Base-by-base conservation (phyloP, 2,888 invertebrate species). In the Drosophila subsilvestris region DNA sequence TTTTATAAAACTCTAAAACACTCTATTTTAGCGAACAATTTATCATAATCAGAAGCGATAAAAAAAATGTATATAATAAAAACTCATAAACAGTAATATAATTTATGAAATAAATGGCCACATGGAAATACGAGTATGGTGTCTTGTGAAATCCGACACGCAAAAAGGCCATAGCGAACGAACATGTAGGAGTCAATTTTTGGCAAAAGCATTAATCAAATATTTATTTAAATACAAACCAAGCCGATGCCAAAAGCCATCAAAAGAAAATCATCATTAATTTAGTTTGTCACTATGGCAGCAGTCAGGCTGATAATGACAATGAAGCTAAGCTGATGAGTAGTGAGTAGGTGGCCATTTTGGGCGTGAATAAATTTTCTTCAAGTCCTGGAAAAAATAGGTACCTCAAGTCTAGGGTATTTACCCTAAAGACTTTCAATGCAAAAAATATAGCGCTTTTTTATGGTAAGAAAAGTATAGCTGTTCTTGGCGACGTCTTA, bases 161-260 rank as follows among this genome's bases (percentile, higher is more conserved):
- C 55, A 73, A 56, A 57, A 37, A 14, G 6, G 37, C 6, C 14
- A 14, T 6, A 14, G 14, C 37, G 37, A 32, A 60, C 37, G 20
- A 61, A 53, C 61, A 56, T 60, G 54, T 47, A 43, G 55, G 27
- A 62, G 53, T 60, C 53, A 27, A 27, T 56, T 60, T 59, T 48
- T 42, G 22, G 43, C 10, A 25, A 20, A 43, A 65, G 78, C 88
- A 85, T 88, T 86, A 88, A 85, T 85, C 86, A 84, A 88, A 86
- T 83, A 86, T 80, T 80, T 80, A 83, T 80, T 84, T 82, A 80
- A 88, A 88, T 80, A 59, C 73, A 59, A 74, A 76, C 72, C 57
- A 67, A 45, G 65, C 22, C 55, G 50, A 56, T 45, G 62, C 48
- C 65, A 63, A 74, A 60, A 53, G 67, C 60, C 62, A 59, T 75